phyloP scores from a whole-genome alignment of 2,888 invertebrate species.

The Bedellia somnulentella region DNA sequence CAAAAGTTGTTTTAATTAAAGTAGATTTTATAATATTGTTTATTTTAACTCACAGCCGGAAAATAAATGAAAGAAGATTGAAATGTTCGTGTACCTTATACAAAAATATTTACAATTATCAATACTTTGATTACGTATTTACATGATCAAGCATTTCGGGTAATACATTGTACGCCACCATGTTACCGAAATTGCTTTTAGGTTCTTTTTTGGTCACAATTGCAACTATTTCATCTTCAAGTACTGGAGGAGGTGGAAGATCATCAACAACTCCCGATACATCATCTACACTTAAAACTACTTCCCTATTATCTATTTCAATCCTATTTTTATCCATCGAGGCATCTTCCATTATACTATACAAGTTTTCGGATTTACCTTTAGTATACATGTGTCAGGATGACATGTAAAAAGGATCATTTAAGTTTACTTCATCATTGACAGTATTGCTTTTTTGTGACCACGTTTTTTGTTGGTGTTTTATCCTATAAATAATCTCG shows the following conservation, averaged over 20 bases:
- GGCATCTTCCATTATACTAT: constrained; percentile 58
- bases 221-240: constrained; percentile 51
- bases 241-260: constrained; percentile 42
- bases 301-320: constrained; percentile 52
- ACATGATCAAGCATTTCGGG: constrained; percentile 55
- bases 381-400: constrained; percentile 74
- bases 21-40: too few relatives aligned
- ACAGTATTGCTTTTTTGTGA: constrained; percentile 66
- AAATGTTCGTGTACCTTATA: too few relatives aligned
- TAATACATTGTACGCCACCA: constrained; percentile 54
- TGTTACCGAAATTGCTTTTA: constrained; percentile 42
- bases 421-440: constrained; percentile 65
- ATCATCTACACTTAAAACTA: constrained; percentile 53
- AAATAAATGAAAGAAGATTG: too few relatives aligned
- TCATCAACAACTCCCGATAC: constrained; percentile 30
- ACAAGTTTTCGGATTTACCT: constrained; percentile 58
- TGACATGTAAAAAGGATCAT: constrained; percentile 68
- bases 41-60: too few relatives aligned
- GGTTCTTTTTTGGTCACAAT: constrained; percentile 55
- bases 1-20: too few relatives aligned
- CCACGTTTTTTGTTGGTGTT: constrained; percentile 67
- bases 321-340: constrained; percentile 44
- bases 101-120: too few relatives aligned
- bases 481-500: constrained; percentile 81
- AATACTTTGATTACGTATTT: constrained; percentile 27